These are phyloP conservation scores for Laupala kohalensis DNA, from an alignment of 1,140 invertebrate genomes.

Conservation along the genomic window DNA sequence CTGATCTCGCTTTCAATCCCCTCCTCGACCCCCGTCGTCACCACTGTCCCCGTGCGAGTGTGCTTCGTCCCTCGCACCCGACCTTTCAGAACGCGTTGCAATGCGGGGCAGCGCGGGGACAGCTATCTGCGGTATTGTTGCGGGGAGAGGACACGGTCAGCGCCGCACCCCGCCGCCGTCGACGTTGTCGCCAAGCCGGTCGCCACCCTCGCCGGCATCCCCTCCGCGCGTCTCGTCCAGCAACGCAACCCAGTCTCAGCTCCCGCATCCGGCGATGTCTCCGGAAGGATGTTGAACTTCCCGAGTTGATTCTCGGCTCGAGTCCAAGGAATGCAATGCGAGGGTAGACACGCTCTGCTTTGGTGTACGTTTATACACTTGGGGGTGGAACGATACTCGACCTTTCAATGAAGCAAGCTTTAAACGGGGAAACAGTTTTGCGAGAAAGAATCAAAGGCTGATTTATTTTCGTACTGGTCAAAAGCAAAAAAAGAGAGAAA, in stretches of 20 bases:
- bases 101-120: not conserved
- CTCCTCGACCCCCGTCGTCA: not conserved
- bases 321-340: not conserved
- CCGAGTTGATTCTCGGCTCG: not conserved
- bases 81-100: not conserved
- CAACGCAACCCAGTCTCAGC: not conserved
- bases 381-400: too few relatives aligned
- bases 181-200: too few relatives aligned
- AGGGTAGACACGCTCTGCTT: not conserved
- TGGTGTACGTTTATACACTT: too few relatives aligned
- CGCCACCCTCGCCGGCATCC: too few relatives aligned
- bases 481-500: too few relatives aligned
- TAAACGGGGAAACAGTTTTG: too few relatives aligned
- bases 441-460: too few relatives aligned
- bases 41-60: not conserved
- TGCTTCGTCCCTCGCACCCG: too few relatives aligned
- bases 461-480: too few relatives aligned
- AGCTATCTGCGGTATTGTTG: not conserved
- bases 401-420: too few relatives aligned
- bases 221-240: too few relatives aligned
- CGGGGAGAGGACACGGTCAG: not conserved
- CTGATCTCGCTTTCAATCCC: slow-evolving; percentile 8
- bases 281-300: not conserved
- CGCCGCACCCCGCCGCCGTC: too few relatives aligned
- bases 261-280: not conserved